Evolutionary conservation across 1,140 invertebrate species (phyloP).

Genomic region (Drosophila nigromelanica): DNA sequence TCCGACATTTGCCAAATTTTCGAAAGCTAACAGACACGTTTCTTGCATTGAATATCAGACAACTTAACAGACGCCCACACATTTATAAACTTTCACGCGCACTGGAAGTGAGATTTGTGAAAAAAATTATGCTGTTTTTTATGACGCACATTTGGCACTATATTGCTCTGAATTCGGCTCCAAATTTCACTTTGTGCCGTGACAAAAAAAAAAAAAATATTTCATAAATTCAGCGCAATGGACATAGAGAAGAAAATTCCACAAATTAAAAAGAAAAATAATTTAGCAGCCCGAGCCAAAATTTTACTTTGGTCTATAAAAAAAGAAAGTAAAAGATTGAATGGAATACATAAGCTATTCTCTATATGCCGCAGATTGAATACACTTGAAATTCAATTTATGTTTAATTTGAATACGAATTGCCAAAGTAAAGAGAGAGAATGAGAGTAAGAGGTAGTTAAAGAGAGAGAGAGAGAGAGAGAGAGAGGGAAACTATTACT

Average conservation of each 20-base stretch:
- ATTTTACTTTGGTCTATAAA: neutral
- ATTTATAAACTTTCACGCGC: neutral
- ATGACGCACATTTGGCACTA: slow-evolving; percentile 20
- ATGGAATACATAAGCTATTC: neutral
- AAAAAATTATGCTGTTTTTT: too few species aligned
- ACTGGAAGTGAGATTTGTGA: neutral
- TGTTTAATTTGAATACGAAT: too few species aligned
- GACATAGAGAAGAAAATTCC: slow-evolving; percentile 21
- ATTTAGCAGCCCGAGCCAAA: neutral
- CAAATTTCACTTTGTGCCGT: slow-evolving; percentile 14
- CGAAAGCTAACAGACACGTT: slow-evolving; percentile 64
- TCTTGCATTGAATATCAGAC: slow-evolving; percentile 65
- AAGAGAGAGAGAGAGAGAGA: too few species aligned
- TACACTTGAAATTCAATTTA: neutral
- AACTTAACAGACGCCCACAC: slow-evolving; percentile 3
- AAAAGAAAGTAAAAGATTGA: neutral
- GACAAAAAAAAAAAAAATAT: slow-evolving; percentile 15
- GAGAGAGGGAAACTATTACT: too few species aligned
- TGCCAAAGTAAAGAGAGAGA: too few species aligned
- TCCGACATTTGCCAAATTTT: slow-evolving; percentile 65
- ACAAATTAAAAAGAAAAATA: slow-evolving; percentile 1
- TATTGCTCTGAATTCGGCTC: slow-evolving; percentile 17
- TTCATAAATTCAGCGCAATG: slow-evolving; percentile 49
- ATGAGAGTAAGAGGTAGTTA: too few species aligned
- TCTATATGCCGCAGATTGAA: neutral